Percentiles rank a stretch among this genome's conserved stretches.
Conservation (phyloP, 2,888 invertebrate species). For the Tetramorium bicarinatum region DNA sequence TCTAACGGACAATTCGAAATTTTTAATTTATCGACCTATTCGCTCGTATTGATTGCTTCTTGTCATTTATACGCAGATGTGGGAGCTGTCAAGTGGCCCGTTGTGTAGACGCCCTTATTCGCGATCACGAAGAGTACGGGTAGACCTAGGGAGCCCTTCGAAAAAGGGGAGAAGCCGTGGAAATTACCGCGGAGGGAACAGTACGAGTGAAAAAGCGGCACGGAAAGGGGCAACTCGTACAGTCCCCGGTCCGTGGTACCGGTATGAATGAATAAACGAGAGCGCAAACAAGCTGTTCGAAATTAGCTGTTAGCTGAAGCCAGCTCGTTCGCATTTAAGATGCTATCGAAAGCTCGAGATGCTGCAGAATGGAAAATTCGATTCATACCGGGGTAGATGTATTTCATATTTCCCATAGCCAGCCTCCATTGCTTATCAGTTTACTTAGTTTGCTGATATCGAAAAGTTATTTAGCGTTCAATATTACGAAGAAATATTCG, state of each 20-base stretch:
- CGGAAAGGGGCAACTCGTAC: slow-evolving; percentile 74
- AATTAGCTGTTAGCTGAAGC: slow-evolving; percentile 80
- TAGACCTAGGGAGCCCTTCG: slow-evolving; percentile 61
- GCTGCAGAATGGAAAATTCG: slow-evolving; percentile 60
- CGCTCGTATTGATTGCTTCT: not conserved
- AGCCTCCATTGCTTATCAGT: not conserved
- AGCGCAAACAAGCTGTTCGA: slow-evolving; percentile 79
- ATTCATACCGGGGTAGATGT: slow-evolving; percentile 60
- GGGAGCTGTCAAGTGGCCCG: slow-evolving; percentile 34
- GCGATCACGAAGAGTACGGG: slow-evolving; percentile 46
- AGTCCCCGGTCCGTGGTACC: slow-evolving; percentile 72
- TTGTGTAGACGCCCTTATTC: slow-evolving; percentile 52
- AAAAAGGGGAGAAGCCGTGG: slow-evolving; percentile 68
- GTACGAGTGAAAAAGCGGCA: slow-evolving; percentile 75
- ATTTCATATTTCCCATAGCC: not conserved
- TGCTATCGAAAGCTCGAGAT: slow-evolving; percentile 74
- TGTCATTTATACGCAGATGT: not conserved
- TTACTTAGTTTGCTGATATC: not conserved
- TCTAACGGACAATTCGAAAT: not conserved
- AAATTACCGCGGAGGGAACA: slow-evolving; percentile 57
- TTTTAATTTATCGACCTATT: slow-evolving; percentile 19
- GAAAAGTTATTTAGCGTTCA: not conserved
- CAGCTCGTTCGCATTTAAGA: slow-evolving; percentile 79
- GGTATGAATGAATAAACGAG: slow-evolving; percentile 81
- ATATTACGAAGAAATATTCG: not conserved